Evolutionary conservation across 2,888 invertebrate genomes (phyloP).

Genomic region (Eupithecia pulchellata): DNA sequence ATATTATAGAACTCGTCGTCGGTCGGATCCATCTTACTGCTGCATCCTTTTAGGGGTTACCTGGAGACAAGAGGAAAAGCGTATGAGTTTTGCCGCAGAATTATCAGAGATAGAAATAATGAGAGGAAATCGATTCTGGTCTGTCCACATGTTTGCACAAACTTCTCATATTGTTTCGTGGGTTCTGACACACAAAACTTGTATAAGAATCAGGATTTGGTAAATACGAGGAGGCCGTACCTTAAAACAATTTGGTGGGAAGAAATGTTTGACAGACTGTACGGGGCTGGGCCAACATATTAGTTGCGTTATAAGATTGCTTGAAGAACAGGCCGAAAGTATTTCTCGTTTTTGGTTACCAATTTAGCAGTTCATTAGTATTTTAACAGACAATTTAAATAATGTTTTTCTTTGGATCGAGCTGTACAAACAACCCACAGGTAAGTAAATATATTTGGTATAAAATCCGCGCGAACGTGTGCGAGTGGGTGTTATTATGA

Average conservation of each 20-base stretch:
- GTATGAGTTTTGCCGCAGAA: background rate
- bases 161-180: background rate
- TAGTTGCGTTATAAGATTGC: too few species aligned
- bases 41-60: conserved; percentile 43
- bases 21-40: conserved; percentile 69
- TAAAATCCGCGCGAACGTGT: background rate
- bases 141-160: background rate
- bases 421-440: background rate
- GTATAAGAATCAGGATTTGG: too few species aligned
- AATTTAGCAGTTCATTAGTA: background rate
- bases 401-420: background rate
- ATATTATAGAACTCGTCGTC: conserved; percentile 79
- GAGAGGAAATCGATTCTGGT: background rate
- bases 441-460: background rate
- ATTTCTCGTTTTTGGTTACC: background rate
- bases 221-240: too few species aligned
- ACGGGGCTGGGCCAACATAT: too few species aligned
- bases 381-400: background rate
- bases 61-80: conserved; percentile 31
- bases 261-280: too few species aligned
- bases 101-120: background rate
- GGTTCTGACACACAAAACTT: background rate
- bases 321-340: background rate
- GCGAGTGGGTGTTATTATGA: background rate
- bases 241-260: too few species aligned